These are phyloP conservation scores for Prenolepis imparis DNA, from an alignment of 2,888 invertebrate genomes.

Conservation along the genomic window DNA sequence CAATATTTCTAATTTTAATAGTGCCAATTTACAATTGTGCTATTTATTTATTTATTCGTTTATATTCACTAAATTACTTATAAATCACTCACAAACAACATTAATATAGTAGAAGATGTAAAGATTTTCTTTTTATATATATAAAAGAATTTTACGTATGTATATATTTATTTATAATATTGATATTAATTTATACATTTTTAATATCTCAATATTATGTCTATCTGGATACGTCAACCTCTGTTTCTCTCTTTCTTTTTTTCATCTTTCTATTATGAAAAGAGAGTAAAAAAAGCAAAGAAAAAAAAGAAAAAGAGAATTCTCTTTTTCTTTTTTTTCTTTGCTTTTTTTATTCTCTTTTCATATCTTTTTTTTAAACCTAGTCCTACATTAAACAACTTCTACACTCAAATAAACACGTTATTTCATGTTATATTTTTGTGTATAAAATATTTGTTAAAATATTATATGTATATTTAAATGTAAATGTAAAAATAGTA, in stretches of 20 bases:
- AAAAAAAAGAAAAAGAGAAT: too few species aligned
- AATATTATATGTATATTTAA: neutral
- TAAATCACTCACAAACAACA: neutral
- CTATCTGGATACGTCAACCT: neutral
- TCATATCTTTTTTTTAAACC: neutral
- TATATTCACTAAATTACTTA: neutral
- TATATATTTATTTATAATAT: slow-evolving; percentile 21
- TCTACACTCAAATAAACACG: neutral
- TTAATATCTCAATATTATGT: neutral
- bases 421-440: slow-evolving; percentile 21
- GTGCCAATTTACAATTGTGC: neutral
- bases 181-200: slow-evolving; percentile 13
- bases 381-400: neutral
- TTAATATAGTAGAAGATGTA: neutral
- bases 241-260: neutral
- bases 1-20: neutral
- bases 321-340: neutral
- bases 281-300: too few species aligned
- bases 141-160: neutral
- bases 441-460: slow-evolving; percentile 16
- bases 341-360: neutral
- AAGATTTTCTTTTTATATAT: neutral
- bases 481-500: too few species aligned
- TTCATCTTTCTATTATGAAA: too few species aligned
- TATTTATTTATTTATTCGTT: neutral